Percentiles rank a stretch among this genome's conserved stretches.
phyloP scores from a whole-genome alignment of 2,888 invertebrate genomes.

The Operophtera brumata region DNA sequence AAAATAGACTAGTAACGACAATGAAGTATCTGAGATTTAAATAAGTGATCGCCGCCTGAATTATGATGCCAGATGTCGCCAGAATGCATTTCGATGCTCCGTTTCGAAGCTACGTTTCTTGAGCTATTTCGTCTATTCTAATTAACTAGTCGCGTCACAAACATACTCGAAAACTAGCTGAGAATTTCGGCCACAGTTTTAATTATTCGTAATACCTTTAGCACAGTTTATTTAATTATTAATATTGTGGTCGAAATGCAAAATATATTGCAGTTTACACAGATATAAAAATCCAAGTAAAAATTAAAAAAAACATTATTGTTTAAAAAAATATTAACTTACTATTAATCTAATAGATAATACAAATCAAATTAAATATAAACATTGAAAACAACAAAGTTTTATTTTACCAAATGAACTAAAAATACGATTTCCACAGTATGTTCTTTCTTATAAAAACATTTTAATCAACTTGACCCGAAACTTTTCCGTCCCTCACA shows the following conservation, averaged over 20 bases:
- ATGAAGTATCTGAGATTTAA: slow-evolving; percentile 5
- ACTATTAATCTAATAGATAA: too few species aligned
- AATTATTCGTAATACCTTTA: too few species aligned
- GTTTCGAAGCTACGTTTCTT: not conserved
- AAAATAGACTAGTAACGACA: not conserved
- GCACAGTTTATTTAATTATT: too few species aligned
- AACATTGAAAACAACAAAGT: not conserved
- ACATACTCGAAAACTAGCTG: too few species aligned
- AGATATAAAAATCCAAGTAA: too few species aligned
- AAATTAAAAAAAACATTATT: too few species aligned
- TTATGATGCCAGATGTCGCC: slow-evolving; percentile 13
- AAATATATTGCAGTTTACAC: too few species aligned
- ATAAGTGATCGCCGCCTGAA: slow-evolving; percentile 1
- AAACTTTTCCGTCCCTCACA: slow-evolving; percentile 45
- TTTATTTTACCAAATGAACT: not conserved
- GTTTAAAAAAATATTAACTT: too few species aligned
- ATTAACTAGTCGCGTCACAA: not conserved
- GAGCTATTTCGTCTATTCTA: not conserved
- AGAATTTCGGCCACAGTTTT: too few species aligned
- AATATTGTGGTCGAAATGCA: too few species aligned
- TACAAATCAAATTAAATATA: too few species aligned
- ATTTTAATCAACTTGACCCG: slow-evolving; percentile 36
- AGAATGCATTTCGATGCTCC: slow-evolving; percentile 8
- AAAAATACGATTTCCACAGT: slow-evolving; percentile 19
- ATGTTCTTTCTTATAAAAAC: slow-evolving; percentile 31